Base-by-base conservation (phyloP, 2,113 vertebrate genomes). In the Protobothrops flavoviridis region DNA sequence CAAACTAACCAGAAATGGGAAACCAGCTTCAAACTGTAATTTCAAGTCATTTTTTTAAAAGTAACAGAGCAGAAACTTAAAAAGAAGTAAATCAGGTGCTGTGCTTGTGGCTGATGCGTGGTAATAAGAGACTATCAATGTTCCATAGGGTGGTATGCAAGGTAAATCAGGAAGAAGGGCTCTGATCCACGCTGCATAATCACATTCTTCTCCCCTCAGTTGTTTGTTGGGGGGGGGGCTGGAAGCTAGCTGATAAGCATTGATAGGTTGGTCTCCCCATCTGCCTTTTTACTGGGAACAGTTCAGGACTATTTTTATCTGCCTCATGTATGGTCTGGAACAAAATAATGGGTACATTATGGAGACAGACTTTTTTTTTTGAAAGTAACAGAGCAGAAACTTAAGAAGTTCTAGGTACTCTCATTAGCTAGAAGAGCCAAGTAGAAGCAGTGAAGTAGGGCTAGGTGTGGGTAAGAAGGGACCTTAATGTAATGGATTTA, bases 201-300 rank as follows among this genome's bases (percentile, higher is more conserved):
- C 69, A 81, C 69, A 81, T 39, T 9, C 69, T 81, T 33, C 64
- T 69, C 29, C 12, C n/a, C n/a, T 81, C 15, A 21, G 3, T 21
- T 81, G 17, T 20, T 43, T 15, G 4, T 0, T 0, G n/a, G 69
- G 0, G 5, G 69, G 15, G 29, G 29, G 4, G 4, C 0, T 56
- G 55, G 21, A 64, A 69, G 0, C n/a, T 81, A 33, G 17, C 17
- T 39, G 17, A 81, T 21, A 21, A 17, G 7, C 33, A 81, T 39
- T 81, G 15, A n/a, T 74, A 13, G 12, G 17, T 81, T 17, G 26
- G 4, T 81, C n/a, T 74, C 15, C 69, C n/a, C 15, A 20, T 39
- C 33, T 81, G n/a, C 69, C 15, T 7, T 39, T 74, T 39, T 39
- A 81, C 33, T 81, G 33, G 33, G n/a, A 81, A 33, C 33, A 21